Conservation (phyloP, 2,888 invertebrate species). For the Papilio gigon region DNA sequence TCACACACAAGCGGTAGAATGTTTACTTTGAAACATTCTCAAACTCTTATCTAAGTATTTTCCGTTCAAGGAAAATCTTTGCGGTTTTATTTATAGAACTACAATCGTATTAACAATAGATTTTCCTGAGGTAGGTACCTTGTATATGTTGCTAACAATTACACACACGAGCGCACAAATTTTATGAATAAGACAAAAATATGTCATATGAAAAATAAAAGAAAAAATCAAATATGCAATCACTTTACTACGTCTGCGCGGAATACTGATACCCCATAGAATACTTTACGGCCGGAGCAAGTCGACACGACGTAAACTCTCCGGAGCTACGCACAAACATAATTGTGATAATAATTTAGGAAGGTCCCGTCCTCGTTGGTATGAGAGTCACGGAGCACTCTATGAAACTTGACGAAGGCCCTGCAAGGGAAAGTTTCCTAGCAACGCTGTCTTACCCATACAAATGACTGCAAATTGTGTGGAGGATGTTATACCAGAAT, state of each 20-base stretch:
- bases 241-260: constrained; percentile 15
- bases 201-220: constrained; percentile 13
- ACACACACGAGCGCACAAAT: too few species aligned
- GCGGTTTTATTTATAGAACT: not conserved
- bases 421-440: constrained; percentile 71
- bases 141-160: not conserved
- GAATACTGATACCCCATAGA: constrained; percentile 36
- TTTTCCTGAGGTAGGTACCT: too few species aligned
- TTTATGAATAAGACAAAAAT: not conserved
- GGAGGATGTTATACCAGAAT: constrained; percentile 26
- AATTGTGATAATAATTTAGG: constrained; percentile 49
- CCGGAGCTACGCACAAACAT: constrained; percentile 42
- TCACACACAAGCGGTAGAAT: not conserved
- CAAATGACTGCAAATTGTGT: constrained; percentile 61
- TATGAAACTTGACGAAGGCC: constrained; percentile 78
- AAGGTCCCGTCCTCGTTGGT: constrained; percentile 55
- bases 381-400: constrained; percentile 76
- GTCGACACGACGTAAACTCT: constrained; percentile 43
- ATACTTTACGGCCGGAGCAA: constrained; percentile 38
- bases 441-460: constrained; percentile 67
- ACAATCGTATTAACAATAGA: too few species aligned
- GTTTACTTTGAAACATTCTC: not conserved
- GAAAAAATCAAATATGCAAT: constrained; percentile 36
- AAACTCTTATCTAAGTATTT: not conserved
- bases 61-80: not conserved